A percentile compares a stretch with the other conserved stretches of the same genome.
phyloP scores from a whole-genome alignment of 2,113 vertebrate genomes.

The Physeter macrocephalus region DNA sequence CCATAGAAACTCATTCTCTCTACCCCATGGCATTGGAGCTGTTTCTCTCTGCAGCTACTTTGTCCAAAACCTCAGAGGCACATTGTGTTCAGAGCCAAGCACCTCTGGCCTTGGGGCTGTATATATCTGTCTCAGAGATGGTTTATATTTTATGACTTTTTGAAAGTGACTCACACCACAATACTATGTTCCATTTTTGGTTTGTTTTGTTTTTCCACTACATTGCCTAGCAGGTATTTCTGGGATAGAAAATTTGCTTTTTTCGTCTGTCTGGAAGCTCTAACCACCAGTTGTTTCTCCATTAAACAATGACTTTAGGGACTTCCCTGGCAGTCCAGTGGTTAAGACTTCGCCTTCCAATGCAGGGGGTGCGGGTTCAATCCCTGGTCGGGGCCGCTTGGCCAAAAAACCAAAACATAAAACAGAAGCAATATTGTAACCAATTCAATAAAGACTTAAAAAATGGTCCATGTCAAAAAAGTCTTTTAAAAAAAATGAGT shows the following conservation, averaged over 20 bases:
- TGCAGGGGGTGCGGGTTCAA: no score
- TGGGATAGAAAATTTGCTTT: background rate
- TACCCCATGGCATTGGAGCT: background rate
- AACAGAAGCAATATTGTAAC: no score
- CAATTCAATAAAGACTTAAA: no score
- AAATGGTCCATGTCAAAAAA: no score
- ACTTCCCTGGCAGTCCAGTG: no score
- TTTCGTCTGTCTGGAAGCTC: background rate
- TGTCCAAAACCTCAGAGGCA: background rate
- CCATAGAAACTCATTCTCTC: background rate
- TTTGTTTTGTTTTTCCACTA: slow-evolving; percentile 7
- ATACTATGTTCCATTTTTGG: slow-evolving; percentile 23
- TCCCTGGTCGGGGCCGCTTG: no score
- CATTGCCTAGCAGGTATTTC: slow-evolving; percentile 8
- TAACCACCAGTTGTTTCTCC: background rate
- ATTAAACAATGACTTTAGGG: background rate
- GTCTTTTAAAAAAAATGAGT: background rate
- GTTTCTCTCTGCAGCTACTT: background rate
- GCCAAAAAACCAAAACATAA: no score
- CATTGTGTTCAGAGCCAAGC: background rate
- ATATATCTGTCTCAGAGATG: background rate
- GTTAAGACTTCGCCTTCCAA: no score
- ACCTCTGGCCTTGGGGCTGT: background rate
- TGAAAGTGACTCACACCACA: slow-evolving; percentile 5
- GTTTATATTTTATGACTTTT: background rate